A percentile compares a stretch with the other conserved stretches of the same genome.
Evolutionary conservation across 2,113 vertebrate genomes (phyloP).

Genomic region (Gambusia holbrooki): DNA sequence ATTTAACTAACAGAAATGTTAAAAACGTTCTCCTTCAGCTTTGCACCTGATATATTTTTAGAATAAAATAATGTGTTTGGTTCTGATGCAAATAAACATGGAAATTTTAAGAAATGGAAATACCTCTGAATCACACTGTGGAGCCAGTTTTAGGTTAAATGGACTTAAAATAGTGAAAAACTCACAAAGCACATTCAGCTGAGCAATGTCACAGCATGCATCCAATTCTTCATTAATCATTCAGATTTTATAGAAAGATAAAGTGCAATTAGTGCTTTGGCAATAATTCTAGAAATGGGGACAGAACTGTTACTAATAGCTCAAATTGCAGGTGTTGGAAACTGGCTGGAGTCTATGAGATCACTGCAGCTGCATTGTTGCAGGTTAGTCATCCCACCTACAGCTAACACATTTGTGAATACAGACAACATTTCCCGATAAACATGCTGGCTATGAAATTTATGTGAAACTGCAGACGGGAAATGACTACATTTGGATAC

Average conservation of each 20-base stretch:
- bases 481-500: slow-evolving; percentile 65
- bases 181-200: slow-evolving; percentile 15
- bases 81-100: neutral
- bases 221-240: slow-evolving; percentile 46
- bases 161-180: neutral
- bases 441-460: slow-evolving; percentile 60
- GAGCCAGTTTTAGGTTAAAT: neutral
- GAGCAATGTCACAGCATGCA: slow-evolving; percentile 57
- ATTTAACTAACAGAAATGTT: neutral
- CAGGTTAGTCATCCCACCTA: slow-evolving; percentile 37
- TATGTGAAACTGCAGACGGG: slow-evolving; percentile 65
- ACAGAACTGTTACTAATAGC: neutral
- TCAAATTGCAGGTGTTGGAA: slow-evolving; percentile 22
- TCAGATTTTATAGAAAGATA: slow-evolving; percentile 47
- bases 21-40: neutral
- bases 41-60: neutral
- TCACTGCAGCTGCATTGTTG: slow-evolving; percentile 2
- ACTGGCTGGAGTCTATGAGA: slow-evolving; percentile 11
- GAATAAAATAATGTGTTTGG: neutral
- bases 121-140: neutral
- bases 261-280: slow-evolving; percentile 55
- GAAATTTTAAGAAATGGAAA: neutral
- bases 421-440: slow-evolving; percentile 30
- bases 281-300: too few species aligned
- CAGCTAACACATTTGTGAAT: slow-evolving; percentile 27